Evolutionary conservation across 2,888 invertebrate genomes (phyloP), one percentile per base, ranked within the genome.

Genomic region (Stegophylla sp.): DNA sequence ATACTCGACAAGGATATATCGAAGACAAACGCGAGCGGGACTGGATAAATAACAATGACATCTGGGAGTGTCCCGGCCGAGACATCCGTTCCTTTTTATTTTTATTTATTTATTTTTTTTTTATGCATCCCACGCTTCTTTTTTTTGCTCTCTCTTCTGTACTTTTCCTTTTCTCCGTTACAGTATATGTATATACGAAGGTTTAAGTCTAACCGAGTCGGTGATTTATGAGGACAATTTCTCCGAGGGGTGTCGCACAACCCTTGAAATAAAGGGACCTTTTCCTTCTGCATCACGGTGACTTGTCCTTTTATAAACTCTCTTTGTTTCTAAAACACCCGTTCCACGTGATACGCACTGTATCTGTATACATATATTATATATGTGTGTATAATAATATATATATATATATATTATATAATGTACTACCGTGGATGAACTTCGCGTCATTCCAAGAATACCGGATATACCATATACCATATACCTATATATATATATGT

Each of bases 21-120:
- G 59, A 17, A 73, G 45, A 73, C 61, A 43, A 43, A 43, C 23
- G 12, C 23, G 43, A 17, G 43, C 41, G 48, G 20, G 53, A 66
- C 75, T 53, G 77, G 48, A 67, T 67, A 77, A 77, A 77, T 79
- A 75, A 79, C 77, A 79, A 79, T 79, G 77, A 79, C 69, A 79
- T 79, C 77, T 79, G 77, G 76, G 77, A 69, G 77, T 79, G 77
- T 69, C 77, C 61, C n/a, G n/a, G n/a, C 77, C 34, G 48, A 69
- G 69, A 79, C 77, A 79, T 79, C 77, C 77, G 77, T 69, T 79
- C 69, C 56, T 23, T 77, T 67, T 79, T 59, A n/a, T n/a, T n/a
- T n/a, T n/a, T n/a, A n/a, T n/a, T n/a, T n/a, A n/a, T n/a, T n/a
- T n/a, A n/a, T n/a, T 63, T 76, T 76, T 66, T 45, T 76, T 28